Evolutionary conservation across 2,113 vertebrate genomes (phyloP), one percentile per base, ranked within the genome.

Genomic region (Thamnaconus septentrionalis): DNA sequence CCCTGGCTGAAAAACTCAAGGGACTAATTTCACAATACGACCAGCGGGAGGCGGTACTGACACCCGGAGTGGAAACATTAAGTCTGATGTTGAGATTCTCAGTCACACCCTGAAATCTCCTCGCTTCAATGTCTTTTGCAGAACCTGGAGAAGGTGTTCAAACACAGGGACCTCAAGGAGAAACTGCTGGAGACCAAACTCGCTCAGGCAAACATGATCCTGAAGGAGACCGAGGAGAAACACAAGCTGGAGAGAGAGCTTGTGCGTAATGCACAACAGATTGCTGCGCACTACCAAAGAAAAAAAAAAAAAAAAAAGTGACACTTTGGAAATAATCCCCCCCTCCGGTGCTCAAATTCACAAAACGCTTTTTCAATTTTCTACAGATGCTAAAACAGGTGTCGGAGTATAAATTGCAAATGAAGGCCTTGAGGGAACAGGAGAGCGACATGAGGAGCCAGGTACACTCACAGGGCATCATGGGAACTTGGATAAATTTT

Each of bases 141-240:
- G 97, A 97, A 99, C 86, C 91, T 99, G 81, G 95, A 99, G 80
- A 98, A 98, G 88, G 95, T 99, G 76, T 98, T 99, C 91, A 98
- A 98, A 75, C 96, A 99, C 86, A 88, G 94, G 90, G 97, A 99
- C 78, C 91, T 99, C 85, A 96, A 99, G 55, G 96, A 99, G 89
- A 95, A 99, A 87, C 88, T 99, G 73, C 90, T 96, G 85, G 97
- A 99, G 68, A 96, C 96, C 59, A 98, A 98, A 77, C 90, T 99
- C 3, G 78, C 93, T 8, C 94, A 99, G 77, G 96, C 95, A 0
- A 95, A 94, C 82, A 80, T 96, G 85, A 65, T 96, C 62, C 92
- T 98, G 88, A 95, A 96, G 80, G 94, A 97, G 77, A 88, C 91
- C 0, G 92, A 96, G 79, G 94, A 95, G 42, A 93, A 89, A 72